Base-by-base conservation (phyloP, 2,888 invertebrate species). In the Phyllotreta striolata region DNA sequence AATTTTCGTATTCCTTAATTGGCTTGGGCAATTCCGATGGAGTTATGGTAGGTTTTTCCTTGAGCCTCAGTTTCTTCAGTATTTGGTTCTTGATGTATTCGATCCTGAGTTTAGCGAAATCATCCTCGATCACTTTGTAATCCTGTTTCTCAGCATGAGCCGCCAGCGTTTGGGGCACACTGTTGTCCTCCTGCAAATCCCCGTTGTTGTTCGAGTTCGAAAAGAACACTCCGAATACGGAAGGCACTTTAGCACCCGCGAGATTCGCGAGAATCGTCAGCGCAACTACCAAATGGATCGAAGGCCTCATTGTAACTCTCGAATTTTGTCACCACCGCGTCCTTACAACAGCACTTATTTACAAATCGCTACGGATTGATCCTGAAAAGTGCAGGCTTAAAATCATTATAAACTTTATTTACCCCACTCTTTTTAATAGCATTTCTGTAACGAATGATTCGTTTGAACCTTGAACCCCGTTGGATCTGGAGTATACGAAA, bases 71-170 rank as follows among this genome's bases (percentile, higher is more conserved):
- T 80, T 93, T 93, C 81, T 90, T 91, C 73, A 94, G 78, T 37
- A 94, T 94, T 82, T 93, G 92, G 78, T 91, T 89, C 80, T 93
- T 93, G 52, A 93, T 91, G 73, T 90, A 91, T 80, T 93, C 92
- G 66, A 93, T 88, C 67, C 93, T 83, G 40, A 91, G 84, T 39
- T 87, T 87, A 0, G 88, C 90, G 91, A 77, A 80, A 72, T 89
- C 86, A 46, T 85, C 84, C 51, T 88, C 88, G 10, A 76, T 75
- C 13, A 76, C 74, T 10, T 74, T 72, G 63, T 74, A 75, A 12
- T 71, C 67, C 34, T 46, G 5, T 35, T 52, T 52, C 14, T 14
- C 49, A 68, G 68, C 6, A 1, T 34, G 49, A 35, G 9, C 12
- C 5, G 34, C 49, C 8, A 4, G 5, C 35, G 40, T 41, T 40